Conservation (phyloP, 2,888 invertebrate species). For the Machimus atricapillus region DNA sequence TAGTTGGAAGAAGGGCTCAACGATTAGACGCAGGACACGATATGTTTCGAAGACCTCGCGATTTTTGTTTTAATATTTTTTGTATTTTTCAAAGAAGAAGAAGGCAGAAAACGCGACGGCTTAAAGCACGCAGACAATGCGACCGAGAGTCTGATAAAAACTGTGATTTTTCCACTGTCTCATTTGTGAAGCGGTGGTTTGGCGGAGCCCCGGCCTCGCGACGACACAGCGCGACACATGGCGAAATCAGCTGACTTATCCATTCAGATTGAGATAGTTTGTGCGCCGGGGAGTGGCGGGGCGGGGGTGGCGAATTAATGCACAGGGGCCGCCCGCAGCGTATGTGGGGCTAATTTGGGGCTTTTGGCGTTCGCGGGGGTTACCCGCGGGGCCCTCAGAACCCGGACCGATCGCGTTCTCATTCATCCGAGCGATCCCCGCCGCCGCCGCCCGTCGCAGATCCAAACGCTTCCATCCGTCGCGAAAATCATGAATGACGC, state of each 20-base stretch:
- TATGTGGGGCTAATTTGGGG: neutral
- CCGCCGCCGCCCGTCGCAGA: neutral
- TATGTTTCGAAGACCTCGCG: neutral
- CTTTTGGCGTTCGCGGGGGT: neutral
- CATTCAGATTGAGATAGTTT: neutral
- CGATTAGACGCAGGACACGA: neutral
- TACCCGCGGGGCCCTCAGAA: neutral
- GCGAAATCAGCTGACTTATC: conserved; percentile 27
- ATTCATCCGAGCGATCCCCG: neutral
- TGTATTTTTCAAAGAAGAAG: neutral
- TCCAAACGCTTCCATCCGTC: neutral
- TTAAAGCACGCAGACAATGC: conserved; percentile 19
- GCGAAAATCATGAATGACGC: neutral
- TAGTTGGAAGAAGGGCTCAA: neutral
- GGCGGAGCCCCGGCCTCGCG: neutral
- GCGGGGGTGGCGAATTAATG: neutral
- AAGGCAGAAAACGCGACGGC: neutral
- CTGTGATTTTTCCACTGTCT: conserved; percentile 15
- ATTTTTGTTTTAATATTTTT: neutral
- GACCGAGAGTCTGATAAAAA: conserved; percentile 40
- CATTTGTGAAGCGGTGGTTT: neutral
- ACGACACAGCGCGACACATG: conserved; percentile 3
- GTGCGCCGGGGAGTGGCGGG: neutral
- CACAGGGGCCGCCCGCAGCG: neutral
- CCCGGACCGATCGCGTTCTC: neutral